Evolutionary conservation across 1,140 invertebrate genomes (phyloP), one percentile per base, ranked within the genome.

Genomic region (Harlomillsia oculata): DNA sequence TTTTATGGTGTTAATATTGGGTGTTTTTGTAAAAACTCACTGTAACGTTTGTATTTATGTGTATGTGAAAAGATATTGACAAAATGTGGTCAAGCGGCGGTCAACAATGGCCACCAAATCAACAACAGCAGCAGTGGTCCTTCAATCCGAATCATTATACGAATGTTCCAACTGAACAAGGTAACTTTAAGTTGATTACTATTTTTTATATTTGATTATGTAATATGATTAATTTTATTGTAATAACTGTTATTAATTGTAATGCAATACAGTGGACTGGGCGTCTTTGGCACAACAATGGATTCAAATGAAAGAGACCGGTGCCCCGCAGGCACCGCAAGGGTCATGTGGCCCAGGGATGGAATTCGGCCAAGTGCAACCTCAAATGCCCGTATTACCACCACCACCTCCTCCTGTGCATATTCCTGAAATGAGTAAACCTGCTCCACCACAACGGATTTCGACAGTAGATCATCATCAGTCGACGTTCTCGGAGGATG

Each of bases 201-300:
- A 26, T 14, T 18, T 49, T 18, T 3, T 25, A 23, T 44, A 25
- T 30, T 29, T 44, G 18, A 14, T 30, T 28, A 5, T 52, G 8
- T 40, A 16, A 5, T n/a, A 5, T 21, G 32, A 30, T 21, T 23
- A 6, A 18, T 21, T 2, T 48, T n/a, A 26, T 32, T 53, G 16
- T 23, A 44, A 32, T n/a, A 45, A 50, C 26, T 28, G 3, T 30
- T 26, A 56, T 20, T 49, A 13, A 29, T 41, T 45, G 53, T 44
- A 48, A 52, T 56, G 44, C 44, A 55, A 62, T 71, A 26, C 67
- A 80, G 92, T 96, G 50, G 92, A 97, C 72, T 96, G 93, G 92
- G 92, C 90, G 28, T 82, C 86, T 50, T 72, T 97, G 62, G 92
- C 93, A 16, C 92, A 96, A 68, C 91, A 96, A 80, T 96, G 93